Conservation (phyloP, 2,888 invertebrate genomes). For the Zygaena filipendulae region DNA sequence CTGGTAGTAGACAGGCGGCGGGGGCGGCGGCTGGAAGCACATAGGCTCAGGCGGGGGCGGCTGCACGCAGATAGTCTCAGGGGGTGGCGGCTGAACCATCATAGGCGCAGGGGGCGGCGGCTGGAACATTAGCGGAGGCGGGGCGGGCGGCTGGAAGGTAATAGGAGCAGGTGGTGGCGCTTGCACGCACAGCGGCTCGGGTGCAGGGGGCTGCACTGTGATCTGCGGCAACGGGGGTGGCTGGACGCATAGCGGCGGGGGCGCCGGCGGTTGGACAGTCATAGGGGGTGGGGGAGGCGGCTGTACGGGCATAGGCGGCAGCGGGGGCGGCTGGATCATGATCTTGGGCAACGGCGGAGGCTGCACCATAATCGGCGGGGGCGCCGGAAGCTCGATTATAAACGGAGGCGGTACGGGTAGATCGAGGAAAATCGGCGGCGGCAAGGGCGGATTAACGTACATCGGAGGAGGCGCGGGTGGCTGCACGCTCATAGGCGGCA, state of each 20-base stretch:
- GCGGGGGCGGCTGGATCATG: constrained; percentile 45
- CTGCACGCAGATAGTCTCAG: constrained; percentile 35
- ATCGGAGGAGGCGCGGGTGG: constrained; percentile 33
- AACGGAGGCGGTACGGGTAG: constrained; percentile 24
- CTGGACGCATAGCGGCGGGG: constrained; percentile 40
- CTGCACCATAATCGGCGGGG: constrained; percentile 44
- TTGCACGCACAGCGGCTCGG: constrained; percentile 41
- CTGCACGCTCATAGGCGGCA: constrained; percentile 42
- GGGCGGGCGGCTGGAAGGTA: constrained; percentile 40
- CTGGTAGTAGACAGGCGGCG: constrained; percentile 30
- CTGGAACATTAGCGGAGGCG: constrained; percentile 43
- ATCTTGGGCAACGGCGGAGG: constrained; percentile 45
- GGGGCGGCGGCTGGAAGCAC: constrained; percentile 35
- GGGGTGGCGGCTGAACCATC: constrained; percentile 29
- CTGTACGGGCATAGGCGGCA: constrained; percentile 47
- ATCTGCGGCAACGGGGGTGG: constrained; percentile 41
- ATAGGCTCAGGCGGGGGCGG: constrained; percentile 43
- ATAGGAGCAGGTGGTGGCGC: constrained; percentile 42
- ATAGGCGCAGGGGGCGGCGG: constrained; percentile 38
- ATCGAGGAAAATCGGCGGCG: constrained; percentile 23
- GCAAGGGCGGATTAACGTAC: constrained; percentile 21
- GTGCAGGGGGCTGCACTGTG: constrained; percentile 43
- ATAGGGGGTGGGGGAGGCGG: constrained; percentile 43
- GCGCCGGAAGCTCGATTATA: constrained; percentile 24
- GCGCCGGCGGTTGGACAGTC: constrained; percentile 43